Evolutionary conservation across 2,888 invertebrate genomes (phyloP).

Genomic region (Tetragonula carbonaria): DNA sequence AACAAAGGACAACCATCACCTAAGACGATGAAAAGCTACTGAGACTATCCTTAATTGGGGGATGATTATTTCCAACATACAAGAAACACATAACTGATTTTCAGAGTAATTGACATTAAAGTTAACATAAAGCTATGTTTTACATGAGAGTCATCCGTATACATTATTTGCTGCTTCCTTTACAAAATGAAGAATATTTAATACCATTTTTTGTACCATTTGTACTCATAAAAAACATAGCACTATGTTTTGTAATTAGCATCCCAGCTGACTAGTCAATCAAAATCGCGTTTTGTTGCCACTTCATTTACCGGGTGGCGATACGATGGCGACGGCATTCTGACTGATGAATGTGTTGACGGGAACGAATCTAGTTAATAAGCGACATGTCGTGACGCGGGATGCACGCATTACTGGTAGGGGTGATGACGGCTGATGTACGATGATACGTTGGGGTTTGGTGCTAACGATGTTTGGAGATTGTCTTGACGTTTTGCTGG

Average conservation of each 20-base stretch:
- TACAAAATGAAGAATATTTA: neutral
- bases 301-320: conserved; percentile 80
- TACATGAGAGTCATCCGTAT: neutral
- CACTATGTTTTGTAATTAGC: conserved; percentile 70
- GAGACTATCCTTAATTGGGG: conserved; percentile 51
- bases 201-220: neutral
- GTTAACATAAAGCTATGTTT: conserved; percentile 76
- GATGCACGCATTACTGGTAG: conserved; percentile 82
- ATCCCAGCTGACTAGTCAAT: conserved; percentile 65
- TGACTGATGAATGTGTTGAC: conserved; percentile 81
- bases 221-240: conserved; percentile 64
- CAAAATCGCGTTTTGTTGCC: conserved; percentile 69
- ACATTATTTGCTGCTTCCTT: neutral
- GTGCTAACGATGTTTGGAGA: conserved; percentile 80
- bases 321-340: conserved; percentile 80
- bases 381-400: conserved; percentile 82
- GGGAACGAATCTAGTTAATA: conserved; percentile 82
- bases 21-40: conserved; percentile 54
- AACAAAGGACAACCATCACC: conserved; percentile 58
- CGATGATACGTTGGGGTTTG: conserved; percentile 82
- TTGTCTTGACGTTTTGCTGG: conserved; percentile 80
- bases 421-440: conserved; percentile 82
- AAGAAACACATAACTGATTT: conserved; percentile 61
- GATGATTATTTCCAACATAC: conserved; percentile 58
- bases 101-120: conserved; percentile 56